Conservation (phyloP, 2,113 vertebrate genomes). For the Salvator merianae region DNA sequence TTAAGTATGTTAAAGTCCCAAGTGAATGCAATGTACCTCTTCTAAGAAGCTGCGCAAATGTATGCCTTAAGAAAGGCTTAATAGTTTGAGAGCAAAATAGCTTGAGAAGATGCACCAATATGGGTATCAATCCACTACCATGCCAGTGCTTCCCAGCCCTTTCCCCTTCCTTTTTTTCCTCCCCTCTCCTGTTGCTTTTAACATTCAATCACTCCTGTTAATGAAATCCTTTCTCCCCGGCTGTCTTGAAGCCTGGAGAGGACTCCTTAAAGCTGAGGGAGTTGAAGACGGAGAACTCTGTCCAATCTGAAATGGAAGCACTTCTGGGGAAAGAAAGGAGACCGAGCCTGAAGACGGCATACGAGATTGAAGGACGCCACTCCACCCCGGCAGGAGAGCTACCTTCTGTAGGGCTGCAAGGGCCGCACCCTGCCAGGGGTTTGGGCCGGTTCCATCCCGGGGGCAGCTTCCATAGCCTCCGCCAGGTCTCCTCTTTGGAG, state of each 20-base stretch:
- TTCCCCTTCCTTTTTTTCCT: conserved; percentile 52
- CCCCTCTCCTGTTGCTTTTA: conserved; percentile 8
- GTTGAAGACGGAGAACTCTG: conserved; percentile 82
- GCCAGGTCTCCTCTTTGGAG: conserved; percentile 86
- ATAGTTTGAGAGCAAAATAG: background rate
- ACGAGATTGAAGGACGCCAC: conserved; percentile 44
- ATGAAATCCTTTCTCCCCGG: conserved; percentile 66
- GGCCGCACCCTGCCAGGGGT: conserved; percentile 65
- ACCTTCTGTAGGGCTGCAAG: conserved; percentile 70
- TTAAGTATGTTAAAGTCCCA: background rate
- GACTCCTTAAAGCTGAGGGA: conserved; percentile 85
- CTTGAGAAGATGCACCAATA: background rate
- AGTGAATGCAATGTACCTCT: background rate
- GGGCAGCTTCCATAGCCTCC: conserved; percentile 79
- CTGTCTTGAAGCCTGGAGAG: conserved; percentile 77
- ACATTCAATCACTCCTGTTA: conserved; percentile 54
- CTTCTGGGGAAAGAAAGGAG: conserved; percentile 83
- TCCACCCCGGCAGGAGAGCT: conserved; percentile 65
- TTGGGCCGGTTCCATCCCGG: conserved; percentile 65
- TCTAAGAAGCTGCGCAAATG: background rate
- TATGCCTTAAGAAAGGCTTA: background rate
- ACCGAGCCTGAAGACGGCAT: conserved; percentile 58
- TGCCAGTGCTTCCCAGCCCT: conserved; percentile 50
- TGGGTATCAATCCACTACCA: background rate
- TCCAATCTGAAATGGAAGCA: conserved; percentile 84